These are phyloP conservation scores for Numenius phaeopus DNA, from an alignment of 2,797 vertebrate species.

Conservation along the genomic window DNA sequence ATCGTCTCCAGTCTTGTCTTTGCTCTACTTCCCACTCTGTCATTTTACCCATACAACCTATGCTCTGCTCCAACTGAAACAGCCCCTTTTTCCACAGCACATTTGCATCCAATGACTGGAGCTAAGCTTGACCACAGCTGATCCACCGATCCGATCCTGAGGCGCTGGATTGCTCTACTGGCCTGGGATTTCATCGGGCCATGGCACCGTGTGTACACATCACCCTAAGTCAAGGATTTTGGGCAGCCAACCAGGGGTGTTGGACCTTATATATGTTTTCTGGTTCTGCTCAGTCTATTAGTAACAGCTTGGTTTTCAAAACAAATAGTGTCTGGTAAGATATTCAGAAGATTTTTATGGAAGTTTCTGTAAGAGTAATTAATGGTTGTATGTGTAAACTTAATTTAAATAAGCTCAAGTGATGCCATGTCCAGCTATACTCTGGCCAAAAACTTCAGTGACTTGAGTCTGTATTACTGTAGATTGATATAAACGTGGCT, in stretches of 20 bases:
- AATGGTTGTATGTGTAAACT: not conserved
- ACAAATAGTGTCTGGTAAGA: not conserved
- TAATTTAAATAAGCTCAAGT: not conserved
- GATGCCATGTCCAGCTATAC: not conserved
- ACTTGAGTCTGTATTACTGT: not conserved
- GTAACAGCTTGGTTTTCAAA: not conserved
- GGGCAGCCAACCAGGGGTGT: not conserved
- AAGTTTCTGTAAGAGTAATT: not conserved
- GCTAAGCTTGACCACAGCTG: not conserved
- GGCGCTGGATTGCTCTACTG: not conserved
- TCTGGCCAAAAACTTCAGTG: not conserved
- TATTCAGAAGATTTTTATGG: not conserved
- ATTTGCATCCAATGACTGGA: not conserved
- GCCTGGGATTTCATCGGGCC: not conserved
- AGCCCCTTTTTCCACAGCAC: not conserved
- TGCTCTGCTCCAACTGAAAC: not conserved
- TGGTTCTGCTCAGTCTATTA: not conserved
- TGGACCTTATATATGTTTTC: not conserved
- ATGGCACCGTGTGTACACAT: accelerated
- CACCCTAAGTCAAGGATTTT: not conserved
- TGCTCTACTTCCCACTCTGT: not conserved
- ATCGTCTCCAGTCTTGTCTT: not conserved
- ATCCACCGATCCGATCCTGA: not conserved
- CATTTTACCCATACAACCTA: not conserved
- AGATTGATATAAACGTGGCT: not conserved